Evolutionary conservation across 2,888 invertebrate genomes (phyloP), one percentile per base, ranked within the genome.

Genomic region (Andricus quercusramuli): DNA sequence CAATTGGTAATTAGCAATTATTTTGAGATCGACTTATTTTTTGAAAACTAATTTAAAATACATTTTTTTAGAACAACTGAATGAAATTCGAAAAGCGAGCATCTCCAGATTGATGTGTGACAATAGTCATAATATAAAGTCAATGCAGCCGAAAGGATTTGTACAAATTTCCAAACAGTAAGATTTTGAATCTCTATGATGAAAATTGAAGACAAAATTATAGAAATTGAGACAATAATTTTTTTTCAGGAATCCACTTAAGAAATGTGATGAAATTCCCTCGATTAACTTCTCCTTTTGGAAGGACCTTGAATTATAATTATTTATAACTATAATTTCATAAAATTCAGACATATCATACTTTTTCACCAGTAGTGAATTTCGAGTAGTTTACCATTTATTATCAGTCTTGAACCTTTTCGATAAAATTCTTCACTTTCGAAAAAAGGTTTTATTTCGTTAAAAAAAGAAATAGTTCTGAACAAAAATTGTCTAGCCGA

Each of bases 51-150:
- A 20, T 66, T 56, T 3, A 9, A 9, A n/a, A 17, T n/a, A 2
- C 3, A 3, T 56, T 17, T 82, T 85, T 90, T 9, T 82, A 93
- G 92, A 92, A 84, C 97, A 98, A 96, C 93, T 97, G 65, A 94
- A 93, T 82, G 96, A 97, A 93, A 95, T 97, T 87, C 95, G 97
- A 77, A 97, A 97, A 90, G 93, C 96, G 0, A 96, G 96, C 51
- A 95, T 97, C 93, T 95, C 97, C 0, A 95, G 97, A 74, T 92
- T 97, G 47, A 93, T 97, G 80, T 97, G 97, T 90, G 97, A 98
- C 91, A 97, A 97, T 91, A 95, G 96, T 0, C 95, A 96, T 86
- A 74, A 89, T 20, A 89, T 92, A 13, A 81, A 79, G 25, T 78
- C 74, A 0, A 92, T 92, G 90, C 92, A 92, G 81, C 83, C 56